Base-by-base conservation (phyloP, 2,888 invertebrate genomes). In the Cephus spinipes region DNA sequence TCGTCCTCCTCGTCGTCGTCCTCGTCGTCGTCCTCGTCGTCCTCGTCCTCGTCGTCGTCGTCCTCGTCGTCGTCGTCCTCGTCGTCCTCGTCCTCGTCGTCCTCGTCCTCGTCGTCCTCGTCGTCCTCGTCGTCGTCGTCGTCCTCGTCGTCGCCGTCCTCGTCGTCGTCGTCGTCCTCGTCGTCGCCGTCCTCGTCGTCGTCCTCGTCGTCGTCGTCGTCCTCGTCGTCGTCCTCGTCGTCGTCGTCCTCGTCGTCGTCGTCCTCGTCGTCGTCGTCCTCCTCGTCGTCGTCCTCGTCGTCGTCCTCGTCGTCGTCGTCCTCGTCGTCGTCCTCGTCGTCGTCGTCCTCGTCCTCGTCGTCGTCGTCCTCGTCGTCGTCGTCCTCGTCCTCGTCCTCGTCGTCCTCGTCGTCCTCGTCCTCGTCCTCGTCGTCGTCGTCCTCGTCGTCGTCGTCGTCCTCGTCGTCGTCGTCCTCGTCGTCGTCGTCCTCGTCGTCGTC, bases 21-120 rank as follows among this genome's bases (percentile, higher is more conserved):
- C 68, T 68, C 77, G 76, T 71, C 33, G 36, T 11, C 76, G 36
- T 71, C 30, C 68, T 68, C 75, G 31, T 55, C 77, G 68, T 68
- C 68, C 68, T 68, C 68, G 68, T 68, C 68, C 12, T 68, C 68
- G 12, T 68, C 68, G 68, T 68, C 68, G 12, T 68, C 68, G 68
- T 68, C 68, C 68, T 68, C 68, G 68, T 68, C 33, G n/a, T 68
- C 68, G 12, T 68, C 68, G 68, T 23, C 68, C 12, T 68, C 68
- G 12, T 68, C 68, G 68, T 68, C 68, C 68, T 68, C 68, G 68
- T 68, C 68, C 68, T 68, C 68, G 68, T 68, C 68, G 68, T 68
- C 68, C 68, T 68, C 68, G 68, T 68, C 68, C 68, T 68, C 68
- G 12, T 68, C 68, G 68, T 68, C 68, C 68, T 68, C 68, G 68